Evolutionary conservation across 2,113 vertebrate species (phyloP).

Genomic region (Anguilla rostrata): DNA sequence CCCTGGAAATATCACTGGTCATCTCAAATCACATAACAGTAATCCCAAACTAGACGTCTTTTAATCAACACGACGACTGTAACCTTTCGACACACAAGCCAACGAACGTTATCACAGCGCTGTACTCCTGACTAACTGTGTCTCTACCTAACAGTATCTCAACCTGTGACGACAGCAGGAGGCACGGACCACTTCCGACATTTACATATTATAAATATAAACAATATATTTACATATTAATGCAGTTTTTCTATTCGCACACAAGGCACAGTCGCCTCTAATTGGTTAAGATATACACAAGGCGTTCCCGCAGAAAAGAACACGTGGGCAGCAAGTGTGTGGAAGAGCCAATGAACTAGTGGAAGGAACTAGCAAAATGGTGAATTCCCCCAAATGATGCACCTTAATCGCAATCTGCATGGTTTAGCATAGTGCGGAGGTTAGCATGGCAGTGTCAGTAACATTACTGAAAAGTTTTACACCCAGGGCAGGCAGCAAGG

Average conservation of each 20-base stretch:
- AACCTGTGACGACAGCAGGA: conserved; percentile 5
- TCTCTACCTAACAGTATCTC: background rate
- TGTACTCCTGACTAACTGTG: background rate
- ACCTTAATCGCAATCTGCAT: no score
- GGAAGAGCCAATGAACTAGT: background rate
- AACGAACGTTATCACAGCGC: background rate
- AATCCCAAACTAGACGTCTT: background rate
- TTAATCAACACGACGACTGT: background rate
- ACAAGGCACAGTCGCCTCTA: background rate
- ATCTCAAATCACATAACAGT: background rate
- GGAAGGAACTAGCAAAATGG: background rate
- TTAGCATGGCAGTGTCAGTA: no score
- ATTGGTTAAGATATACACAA: background rate
- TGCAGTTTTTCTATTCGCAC: background rate
- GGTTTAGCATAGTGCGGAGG: no score
- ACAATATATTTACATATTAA: background rate
- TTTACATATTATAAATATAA: background rate
- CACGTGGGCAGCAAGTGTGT: background rate
- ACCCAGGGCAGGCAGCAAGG: no score
- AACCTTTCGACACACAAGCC: background rate
- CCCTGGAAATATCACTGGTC: background rate
- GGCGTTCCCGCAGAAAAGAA: background rate
- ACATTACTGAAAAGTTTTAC: no score
- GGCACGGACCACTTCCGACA: background rate
- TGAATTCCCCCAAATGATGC: background rate